Conservation (phyloP, 2,113 vertebrate genomes). For the Oplegnathus fasciatus region DNA sequence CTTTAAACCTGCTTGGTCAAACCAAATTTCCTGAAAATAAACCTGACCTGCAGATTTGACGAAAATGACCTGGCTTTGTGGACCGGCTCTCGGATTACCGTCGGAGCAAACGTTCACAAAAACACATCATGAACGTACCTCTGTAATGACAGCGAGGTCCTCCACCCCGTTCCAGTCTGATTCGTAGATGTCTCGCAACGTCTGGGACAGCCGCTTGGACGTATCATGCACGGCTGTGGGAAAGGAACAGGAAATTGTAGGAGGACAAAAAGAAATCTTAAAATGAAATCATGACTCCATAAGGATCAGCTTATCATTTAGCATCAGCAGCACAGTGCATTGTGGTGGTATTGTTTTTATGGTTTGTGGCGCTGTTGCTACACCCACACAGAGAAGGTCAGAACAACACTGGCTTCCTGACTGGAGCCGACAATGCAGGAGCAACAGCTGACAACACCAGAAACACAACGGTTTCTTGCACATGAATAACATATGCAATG, state of each 20-base stretch:
- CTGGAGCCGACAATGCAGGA: conserved; percentile 6
- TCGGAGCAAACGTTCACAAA: background rate
- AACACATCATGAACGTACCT: conserved; percentile 77
- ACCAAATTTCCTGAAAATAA: background rate
- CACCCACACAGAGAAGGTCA: conserved; percentile 66
- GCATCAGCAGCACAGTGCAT: conserved; percentile 16
- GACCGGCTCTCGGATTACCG: background rate
- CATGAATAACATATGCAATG: conserved; percentile 31
- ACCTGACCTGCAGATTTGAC: background rate
- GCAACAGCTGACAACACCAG: conserved; percentile 43
- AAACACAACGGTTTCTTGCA: conserved; percentile 1
- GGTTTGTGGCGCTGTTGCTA: conserved; percentile 5
- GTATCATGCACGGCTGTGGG: conserved; percentile 91
- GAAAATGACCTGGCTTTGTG: background rate
- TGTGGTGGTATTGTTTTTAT: conserved; percentile 38
- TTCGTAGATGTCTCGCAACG: conserved; percentile 91
- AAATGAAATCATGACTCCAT: conserved; percentile 27
- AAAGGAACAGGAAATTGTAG: background rate
- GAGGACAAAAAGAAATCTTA: background rate
- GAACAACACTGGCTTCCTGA: conserved; percentile 69
- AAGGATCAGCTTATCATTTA: background rate
- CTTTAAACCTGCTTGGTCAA: background rate
- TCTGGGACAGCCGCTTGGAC: conserved; percentile 91
- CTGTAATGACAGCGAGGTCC: conserved; percentile 89
- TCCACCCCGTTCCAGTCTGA: conserved; percentile 89